Evolutionary conservation across 2,797 vertebrate species (phyloP).

Genomic region (Phylloscopus collybita): DNA sequence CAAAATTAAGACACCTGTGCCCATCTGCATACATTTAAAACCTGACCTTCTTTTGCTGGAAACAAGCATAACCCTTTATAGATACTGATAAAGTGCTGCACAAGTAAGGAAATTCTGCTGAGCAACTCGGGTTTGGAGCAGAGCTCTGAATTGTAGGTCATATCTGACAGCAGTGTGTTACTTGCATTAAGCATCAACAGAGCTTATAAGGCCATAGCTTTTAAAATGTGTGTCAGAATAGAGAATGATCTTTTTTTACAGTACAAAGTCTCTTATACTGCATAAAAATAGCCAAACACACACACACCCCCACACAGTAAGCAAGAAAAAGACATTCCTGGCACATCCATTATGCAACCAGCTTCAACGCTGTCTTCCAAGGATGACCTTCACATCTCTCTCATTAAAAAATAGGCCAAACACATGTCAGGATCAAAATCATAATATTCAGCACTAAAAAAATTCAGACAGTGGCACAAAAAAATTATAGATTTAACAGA

Average conservation of each 20-base stretch:
- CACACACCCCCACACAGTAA: neutral
- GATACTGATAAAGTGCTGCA: neutral
- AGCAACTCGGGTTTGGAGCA: neutral
- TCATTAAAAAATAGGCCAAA: neutral
- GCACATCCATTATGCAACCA: neutral
- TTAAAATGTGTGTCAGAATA: neutral
- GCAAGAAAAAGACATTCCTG: neutral
- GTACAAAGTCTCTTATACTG: neutral
- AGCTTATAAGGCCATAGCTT: neutral
- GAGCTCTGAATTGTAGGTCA: neutral
- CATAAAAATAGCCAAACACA: neutral
- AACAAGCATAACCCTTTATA: fast-evolving
- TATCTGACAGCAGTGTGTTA: neutral
- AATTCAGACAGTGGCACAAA: neutral
- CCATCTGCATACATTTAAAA: neutral
- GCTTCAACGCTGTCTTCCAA: neutral
- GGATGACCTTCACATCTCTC: neutral
- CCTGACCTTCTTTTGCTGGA: neutral
- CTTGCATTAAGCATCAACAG: neutral
- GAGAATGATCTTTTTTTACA: neutral
- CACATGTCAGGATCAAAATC: neutral
- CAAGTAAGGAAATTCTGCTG: neutral
- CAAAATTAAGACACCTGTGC: neutral
- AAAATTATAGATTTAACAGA: neutral
- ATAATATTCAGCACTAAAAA: neutral